Conservation (phyloP, 2,888 invertebrate species). For the Tipula unca region DNA sequence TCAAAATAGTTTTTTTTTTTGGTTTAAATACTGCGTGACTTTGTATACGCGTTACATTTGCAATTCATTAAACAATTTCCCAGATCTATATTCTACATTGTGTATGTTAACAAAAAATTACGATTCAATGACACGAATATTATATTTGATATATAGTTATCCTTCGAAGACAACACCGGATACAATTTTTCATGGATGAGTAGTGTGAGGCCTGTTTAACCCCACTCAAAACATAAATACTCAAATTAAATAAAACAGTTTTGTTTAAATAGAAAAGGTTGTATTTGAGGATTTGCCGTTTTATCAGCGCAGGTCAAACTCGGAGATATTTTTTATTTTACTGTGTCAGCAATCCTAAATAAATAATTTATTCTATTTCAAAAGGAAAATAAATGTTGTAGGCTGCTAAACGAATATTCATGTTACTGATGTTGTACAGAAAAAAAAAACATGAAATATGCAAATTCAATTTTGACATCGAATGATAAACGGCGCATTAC, state of each 20-base stretch:
- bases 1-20: conserved; percentile 10
- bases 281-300: background rate
- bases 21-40: background rate
- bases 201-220: background rate
- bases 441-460: background rate
- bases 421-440: background rate
- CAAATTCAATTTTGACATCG: background rate
- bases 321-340: too few species aligned
- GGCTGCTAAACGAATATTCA: background rate
- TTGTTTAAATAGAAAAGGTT: background rate
- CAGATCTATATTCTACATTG: background rate
- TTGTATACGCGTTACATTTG: background rate
- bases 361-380: background rate
- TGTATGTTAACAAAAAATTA: too few species aligned
- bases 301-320: too few species aligned
- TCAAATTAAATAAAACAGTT: background rate
- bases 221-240: background rate
- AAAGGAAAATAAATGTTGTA: background rate
- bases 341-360: background rate
- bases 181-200: too few species aligned
- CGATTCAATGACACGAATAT: background rate
- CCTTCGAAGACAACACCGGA: too few species aligned
- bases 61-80: background rate
- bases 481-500: too few species aligned
- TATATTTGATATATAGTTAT: background rate